These are phyloP conservation scores for Colinus virginianus DNA, from an alignment of 2,113 vertebrate species.

Conservation along the genomic window DNA sequence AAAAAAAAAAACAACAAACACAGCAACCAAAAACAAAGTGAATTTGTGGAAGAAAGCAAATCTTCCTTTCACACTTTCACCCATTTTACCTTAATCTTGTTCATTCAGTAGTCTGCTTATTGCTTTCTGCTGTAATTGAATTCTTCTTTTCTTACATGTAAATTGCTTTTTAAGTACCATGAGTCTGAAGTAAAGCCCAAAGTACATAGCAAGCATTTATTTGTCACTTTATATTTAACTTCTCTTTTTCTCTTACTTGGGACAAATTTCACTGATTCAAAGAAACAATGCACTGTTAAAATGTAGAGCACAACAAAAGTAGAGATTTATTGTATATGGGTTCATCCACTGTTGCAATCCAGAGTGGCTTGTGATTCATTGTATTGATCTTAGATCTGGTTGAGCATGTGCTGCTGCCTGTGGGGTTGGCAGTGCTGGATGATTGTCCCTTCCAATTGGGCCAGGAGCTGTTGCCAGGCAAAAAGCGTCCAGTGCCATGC, in stretches of 20 bases:
- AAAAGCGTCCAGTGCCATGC: too few relatives aligned
- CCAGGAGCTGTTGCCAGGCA: too few relatives aligned
- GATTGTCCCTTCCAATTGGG: too few relatives aligned
- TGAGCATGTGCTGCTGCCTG: too few relatives aligned
- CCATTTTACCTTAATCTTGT: not conserved
- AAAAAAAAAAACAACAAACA: too few relatives aligned
- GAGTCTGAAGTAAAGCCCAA: not conserved
- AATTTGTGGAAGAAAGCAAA: not conserved
- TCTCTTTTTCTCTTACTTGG: not conserved
- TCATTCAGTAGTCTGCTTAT: not conserved
- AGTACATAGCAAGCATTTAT: not conserved
- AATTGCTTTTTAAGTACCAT: not conserved
- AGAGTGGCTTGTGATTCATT: too few relatives aligned
- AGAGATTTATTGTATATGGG: not conserved
- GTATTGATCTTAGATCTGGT: too few relatives aligned
- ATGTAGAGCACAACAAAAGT: not conserved
- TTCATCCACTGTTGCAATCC: not conserved
- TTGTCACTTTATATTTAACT: not conserved
- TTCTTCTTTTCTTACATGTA: not conserved
- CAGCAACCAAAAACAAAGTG: not conserved
- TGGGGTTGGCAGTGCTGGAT: too few relatives aligned
- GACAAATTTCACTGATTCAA: not conserved
- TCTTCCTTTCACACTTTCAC: not conserved
- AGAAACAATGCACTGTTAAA: not conserved
- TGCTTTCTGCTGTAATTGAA: not conserved